A percentile compares a stretch with the other conserved stretches of the same genome.
Evolutionary conservation across 2,113 vertebrate genomes (phyloP).

Genomic region (Poeciliopsis prolifica): DNA sequence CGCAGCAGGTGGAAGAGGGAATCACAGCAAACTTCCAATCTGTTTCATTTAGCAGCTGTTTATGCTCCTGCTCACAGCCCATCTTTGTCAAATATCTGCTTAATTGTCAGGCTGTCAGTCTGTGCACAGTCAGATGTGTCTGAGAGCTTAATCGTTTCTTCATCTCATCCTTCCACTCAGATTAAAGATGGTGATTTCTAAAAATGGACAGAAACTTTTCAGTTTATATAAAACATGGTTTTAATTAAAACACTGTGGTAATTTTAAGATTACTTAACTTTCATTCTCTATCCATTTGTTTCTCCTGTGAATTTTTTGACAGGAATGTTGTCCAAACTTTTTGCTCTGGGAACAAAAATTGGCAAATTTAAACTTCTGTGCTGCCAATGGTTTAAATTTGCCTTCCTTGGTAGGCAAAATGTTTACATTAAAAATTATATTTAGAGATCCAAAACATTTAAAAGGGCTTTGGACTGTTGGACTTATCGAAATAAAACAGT

Average conservation of each 20-base stretch:
- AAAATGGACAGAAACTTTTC: background rate
- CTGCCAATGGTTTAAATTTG: too few relatives aligned
- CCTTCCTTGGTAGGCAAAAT: too few relatives aligned
- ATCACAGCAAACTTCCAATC: background rate
- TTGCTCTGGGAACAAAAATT: too few relatives aligned
- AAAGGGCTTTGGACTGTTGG: too few relatives aligned
- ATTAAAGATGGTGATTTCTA: background rate
- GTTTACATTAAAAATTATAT: too few relatives aligned
- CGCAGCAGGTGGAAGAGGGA: background rate
- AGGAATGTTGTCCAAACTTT: background rate
- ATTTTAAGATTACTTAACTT: background rate
- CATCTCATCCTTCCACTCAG: background rate
- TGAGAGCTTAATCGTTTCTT: background rate
- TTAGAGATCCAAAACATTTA: too few relatives aligned
- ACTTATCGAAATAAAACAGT: too few relatives aligned
- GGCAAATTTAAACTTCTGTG: too few relatives aligned
- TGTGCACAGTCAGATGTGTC: background rate
- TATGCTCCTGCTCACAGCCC: slow-evolving; percentile 22
- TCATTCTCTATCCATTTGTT: background rate
- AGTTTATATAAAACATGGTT: background rate
- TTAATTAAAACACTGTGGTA: background rate
- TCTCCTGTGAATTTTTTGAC: background rate
- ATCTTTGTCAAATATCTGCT: slow-evolving; percentile 29
- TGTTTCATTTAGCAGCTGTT: slow-evolving; percentile 49
- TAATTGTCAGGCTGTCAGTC: slow-evolving; percentile 36